Percentiles rank a stretch among this genome's conserved stretches.
phyloP scores from a whole-genome alignment of 2,888 invertebrate species.

The Aricia artaxerxes region DNA sequence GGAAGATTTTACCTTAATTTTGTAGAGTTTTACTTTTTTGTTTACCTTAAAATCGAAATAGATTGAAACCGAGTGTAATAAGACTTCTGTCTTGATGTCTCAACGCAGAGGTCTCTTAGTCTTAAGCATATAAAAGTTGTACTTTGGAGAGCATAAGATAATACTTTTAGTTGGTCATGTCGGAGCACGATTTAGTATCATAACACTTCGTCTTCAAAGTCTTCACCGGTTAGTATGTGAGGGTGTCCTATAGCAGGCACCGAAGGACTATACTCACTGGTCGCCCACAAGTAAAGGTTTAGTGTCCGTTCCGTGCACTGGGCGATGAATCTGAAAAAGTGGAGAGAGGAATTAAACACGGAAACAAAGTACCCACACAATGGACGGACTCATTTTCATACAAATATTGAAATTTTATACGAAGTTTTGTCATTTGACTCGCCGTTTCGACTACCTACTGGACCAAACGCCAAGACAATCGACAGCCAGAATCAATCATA shows the following conservation, averaged over 20 bases:
- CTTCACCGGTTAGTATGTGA: constrained; percentile 65
- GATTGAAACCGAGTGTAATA: neutral
- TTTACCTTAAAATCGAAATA: neutral
- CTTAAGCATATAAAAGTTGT: neutral
- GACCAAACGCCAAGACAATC: too few relatives aligned
- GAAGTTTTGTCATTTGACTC: too few relatives aligned
- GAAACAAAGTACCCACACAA: too few relatives aligned
- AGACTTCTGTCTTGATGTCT: neutral
- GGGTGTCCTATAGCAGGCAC: constrained; percentile 83
- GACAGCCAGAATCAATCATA: too few relatives aligned
- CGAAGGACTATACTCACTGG: constrained; percentile 85
- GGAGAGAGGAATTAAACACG: too few relatives aligned
- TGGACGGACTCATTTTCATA: too few relatives aligned
- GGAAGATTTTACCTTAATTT: neutral
- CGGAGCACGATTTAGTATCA: constrained; percentile 42
- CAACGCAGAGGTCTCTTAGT: neutral
- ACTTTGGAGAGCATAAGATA: constrained; percentile 15
- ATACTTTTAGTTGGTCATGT: constrained; percentile 4
- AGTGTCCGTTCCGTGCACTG: constrained; percentile 94
- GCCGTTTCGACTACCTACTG: too few relatives aligned
- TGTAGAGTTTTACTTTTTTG: neutral
- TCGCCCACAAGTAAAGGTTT: constrained; percentile 92
- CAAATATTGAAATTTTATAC: too few relatives aligned
- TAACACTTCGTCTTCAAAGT: constrained; percentile 54
- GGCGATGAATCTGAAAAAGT: constrained; percentile 89